A percentile compares a stretch with the other conserved stretches of the same genome.
Conservation (phyloP, 2,888 invertebrate genomes). For the Abscondita cerata region DNA sequence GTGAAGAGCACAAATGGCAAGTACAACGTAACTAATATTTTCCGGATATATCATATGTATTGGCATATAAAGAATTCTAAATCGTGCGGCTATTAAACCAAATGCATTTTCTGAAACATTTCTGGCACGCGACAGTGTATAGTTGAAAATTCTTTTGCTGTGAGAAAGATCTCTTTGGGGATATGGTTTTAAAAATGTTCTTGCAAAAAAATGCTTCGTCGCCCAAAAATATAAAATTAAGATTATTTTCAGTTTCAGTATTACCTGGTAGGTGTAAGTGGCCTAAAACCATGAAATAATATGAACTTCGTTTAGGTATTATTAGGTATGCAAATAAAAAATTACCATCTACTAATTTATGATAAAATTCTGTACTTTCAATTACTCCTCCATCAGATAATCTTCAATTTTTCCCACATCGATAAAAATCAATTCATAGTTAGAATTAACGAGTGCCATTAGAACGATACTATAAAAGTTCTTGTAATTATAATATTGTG, state of each 20-base stretch:
- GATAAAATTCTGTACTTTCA: not conserved
- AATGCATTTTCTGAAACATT: too few species aligned
- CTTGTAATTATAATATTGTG: too few species aligned
- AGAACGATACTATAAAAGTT: not conserved
- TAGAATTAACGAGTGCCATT: not conserved
- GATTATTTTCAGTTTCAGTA: not conserved
- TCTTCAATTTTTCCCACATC: not conserved
- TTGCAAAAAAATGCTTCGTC: not conserved
- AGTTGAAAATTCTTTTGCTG: not conserved
- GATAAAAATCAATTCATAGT: too few species aligned
- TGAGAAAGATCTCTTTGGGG: too few species aligned
- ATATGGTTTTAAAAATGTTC: not conserved
- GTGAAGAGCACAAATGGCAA: too few species aligned
- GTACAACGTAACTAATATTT: too few species aligned
- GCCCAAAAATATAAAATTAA: not conserved
- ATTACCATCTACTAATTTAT: not conserved
- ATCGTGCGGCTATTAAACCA: too few species aligned
- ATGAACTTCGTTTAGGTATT: not conserved
- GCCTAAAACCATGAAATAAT: not conserved
- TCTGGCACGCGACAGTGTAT: too few species aligned
- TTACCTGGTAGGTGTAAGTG: too few species aligned
- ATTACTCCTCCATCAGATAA: not conserved
- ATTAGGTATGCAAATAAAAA: not conserved
- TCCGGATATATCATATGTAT: too few species aligned
- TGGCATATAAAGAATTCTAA: too few species aligned